These are phyloP conservation scores for Gopherus flavomarginatus DNA, from an alignment of 2,113 vertebrate genomes.

Conservation along the genomic window DNA sequence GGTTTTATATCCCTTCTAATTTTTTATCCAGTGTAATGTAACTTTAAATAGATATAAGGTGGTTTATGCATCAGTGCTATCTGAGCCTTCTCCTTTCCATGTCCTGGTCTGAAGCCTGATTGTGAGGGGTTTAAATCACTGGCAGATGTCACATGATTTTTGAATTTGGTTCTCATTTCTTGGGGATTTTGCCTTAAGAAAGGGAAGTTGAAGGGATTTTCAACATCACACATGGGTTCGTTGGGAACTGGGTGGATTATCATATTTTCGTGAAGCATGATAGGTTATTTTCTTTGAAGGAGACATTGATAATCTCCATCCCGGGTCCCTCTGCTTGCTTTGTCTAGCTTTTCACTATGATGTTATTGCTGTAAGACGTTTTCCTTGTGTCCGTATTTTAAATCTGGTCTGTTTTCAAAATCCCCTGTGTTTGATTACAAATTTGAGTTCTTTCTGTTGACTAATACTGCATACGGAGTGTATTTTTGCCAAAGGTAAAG, in stretches of 20 bases:
- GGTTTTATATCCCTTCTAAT: background rate
- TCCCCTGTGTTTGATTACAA: background rate
- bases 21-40: background rate
- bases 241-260: background rate
- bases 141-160: background rate
- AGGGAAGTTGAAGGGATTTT: background rate
- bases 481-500: background rate
- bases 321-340: background rate
- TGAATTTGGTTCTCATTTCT: background rate
- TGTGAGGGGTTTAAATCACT: background rate
- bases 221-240: background rate
- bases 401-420: background rate
- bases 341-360: background rate
- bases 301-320: background rate
- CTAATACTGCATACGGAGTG: background rate
- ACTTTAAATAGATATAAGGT: background rate
- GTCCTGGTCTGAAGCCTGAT: background rate
- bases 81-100: fast-evolving
- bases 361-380: background rate
- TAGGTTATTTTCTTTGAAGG: slow-evolving; percentile 5
- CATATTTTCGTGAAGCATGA: background rate
- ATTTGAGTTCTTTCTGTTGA: background rate
- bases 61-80: background rate
- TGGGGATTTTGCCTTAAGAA: slow-evolving; percentile 3
- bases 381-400: background rate